Conservation (phyloP, 2,888 invertebrate species). For the Timandra comae region DNA sequence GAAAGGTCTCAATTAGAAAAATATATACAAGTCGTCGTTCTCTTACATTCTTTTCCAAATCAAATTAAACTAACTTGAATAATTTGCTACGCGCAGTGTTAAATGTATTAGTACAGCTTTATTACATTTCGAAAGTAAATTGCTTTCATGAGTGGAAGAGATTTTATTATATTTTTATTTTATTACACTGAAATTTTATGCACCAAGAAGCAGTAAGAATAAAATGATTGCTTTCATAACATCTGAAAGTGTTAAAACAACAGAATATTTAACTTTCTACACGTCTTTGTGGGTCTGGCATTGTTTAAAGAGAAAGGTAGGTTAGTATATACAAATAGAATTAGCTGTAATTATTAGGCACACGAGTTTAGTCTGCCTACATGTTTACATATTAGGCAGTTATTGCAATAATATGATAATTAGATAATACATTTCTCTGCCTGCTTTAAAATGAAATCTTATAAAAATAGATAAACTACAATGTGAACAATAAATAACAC, state of each 20-base stretch:
- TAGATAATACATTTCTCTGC: too few relatives aligned
- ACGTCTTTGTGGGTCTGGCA: slow-evolving; percentile 32
- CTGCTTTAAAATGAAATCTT: too few relatives aligned
- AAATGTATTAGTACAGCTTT: too few relatives aligned
- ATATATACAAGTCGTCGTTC: too few relatives aligned
- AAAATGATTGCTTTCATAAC: slow-evolving; percentile 19
- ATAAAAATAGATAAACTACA: too few relatives aligned
- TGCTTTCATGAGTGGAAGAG: neutral
- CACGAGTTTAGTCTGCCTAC: slow-evolving; percentile 23
- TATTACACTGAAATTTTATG: too few relatives aligned
- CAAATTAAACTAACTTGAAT: too few relatives aligned
- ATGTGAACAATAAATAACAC: too few relatives aligned
- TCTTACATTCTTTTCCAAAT: too few relatives aligned
- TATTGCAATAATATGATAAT: slow-evolving; percentile 13
- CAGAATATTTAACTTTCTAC: slow-evolving; percentile 43
- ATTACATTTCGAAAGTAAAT: neutral
- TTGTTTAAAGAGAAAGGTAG: slow-evolving; percentile 59
- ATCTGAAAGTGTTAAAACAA: slow-evolving; percentile 26
- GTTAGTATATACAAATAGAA: slow-evolving; percentile 31
- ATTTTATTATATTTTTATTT: too few relatives aligned
- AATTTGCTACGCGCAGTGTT: too few relatives aligned
- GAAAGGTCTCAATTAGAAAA: slow-evolving; percentile 29
- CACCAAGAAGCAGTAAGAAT: neutral
- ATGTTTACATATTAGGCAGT: slow-evolving; percentile 4
- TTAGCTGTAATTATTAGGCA: slow-evolving; percentile 36